Evolutionary conservation across 2,113 vertebrate species (phyloP).

Genomic region (Hylia prasina): DNA sequence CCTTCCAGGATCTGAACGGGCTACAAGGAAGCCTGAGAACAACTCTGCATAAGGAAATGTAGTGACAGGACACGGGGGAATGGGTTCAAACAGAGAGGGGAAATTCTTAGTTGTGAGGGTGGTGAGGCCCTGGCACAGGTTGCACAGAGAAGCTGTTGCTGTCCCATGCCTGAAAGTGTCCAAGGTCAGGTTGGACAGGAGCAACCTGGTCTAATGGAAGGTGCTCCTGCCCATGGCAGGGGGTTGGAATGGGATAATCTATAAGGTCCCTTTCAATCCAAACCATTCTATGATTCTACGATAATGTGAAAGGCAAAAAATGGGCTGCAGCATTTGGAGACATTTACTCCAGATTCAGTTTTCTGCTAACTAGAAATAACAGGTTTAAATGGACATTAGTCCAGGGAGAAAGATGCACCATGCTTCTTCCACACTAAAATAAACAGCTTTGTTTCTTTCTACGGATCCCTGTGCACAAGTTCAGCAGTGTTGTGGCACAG

Average conservation of each 20-base stretch:
- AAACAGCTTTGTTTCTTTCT: neutral
- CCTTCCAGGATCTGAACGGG: neutral
- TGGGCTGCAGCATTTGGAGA: neutral
- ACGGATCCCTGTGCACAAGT: neutral
- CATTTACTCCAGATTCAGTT: neutral
- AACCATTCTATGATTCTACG: neutral
- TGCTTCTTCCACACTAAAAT: neutral
- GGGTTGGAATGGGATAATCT: neutral
- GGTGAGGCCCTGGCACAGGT: neutral
- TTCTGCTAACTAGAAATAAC: neutral
- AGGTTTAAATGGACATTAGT: neutral
- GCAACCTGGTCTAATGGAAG: neutral
- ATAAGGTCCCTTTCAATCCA: neutral
- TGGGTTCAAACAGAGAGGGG: neutral
- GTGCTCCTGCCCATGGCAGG: neutral
- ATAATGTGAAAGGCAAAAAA: neutral
- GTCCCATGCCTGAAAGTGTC: neutral
- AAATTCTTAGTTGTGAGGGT: neutral
- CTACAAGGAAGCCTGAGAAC: neutral
- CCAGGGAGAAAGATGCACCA: neutral
- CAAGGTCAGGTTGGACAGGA: fast-evolving
- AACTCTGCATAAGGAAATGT: neutral
- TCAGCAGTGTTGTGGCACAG: neutral
- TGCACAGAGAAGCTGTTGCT: neutral
- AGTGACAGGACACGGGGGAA: neutral